Evolutionary conservation across 2,888 invertebrate genomes (phyloP).

Genomic region (Galerucella calmariensis): DNA sequence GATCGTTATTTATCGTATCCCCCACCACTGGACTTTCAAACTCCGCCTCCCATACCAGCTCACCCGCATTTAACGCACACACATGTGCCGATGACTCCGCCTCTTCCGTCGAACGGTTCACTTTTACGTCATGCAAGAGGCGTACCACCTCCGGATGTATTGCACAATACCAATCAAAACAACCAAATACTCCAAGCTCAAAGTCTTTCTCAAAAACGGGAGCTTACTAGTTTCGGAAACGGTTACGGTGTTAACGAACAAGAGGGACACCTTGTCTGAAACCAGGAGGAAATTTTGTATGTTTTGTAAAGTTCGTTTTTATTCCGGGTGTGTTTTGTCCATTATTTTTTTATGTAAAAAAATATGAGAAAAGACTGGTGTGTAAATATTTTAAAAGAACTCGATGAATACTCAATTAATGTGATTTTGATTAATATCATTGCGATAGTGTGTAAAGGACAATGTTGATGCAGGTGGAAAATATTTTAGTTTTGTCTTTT

Average conservation of each 20-base stretch:
- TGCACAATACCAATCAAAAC: constrained; percentile 64
- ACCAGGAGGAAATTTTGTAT: constrained; percentile 60
- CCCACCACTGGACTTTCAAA: constrained; percentile 75
- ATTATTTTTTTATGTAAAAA: constrained; percentile 35
- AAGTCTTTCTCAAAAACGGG: constrained; percentile 62
- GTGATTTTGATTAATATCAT: constrained; percentile 50
- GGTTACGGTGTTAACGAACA: constrained; percentile 65
- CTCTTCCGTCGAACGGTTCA: constrained; percentile 62
- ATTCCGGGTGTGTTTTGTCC: constrained; percentile 34
- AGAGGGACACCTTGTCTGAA: constrained; percentile 66
- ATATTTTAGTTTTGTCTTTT: constrained; percentile 4
- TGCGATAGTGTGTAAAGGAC: constrained; percentile 44
- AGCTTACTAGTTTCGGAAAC: constrained; percentile 64
- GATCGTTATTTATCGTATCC: constrained; percentile 85
- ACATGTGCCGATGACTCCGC: constrained; percentile 63
- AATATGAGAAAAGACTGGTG: constrained; percentile 38
- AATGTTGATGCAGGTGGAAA: constrained; percentile 6
- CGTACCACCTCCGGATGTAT: constrained; percentile 63
- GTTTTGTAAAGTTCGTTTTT: constrained; percentile 53
- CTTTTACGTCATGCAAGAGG: constrained; percentile 60
- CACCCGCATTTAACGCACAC: constrained; percentile 64
- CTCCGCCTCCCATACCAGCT: constrained; percentile 66
- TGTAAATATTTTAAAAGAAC: constrained; percentile 30
- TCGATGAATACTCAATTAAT: constrained; percentile 42
- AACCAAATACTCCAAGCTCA: constrained; percentile 64